These are phyloP conservation scores for Phocoena sinus DNA, from an alignment of 2,113 vertebrate species.

Conservation along the genomic window DNA sequence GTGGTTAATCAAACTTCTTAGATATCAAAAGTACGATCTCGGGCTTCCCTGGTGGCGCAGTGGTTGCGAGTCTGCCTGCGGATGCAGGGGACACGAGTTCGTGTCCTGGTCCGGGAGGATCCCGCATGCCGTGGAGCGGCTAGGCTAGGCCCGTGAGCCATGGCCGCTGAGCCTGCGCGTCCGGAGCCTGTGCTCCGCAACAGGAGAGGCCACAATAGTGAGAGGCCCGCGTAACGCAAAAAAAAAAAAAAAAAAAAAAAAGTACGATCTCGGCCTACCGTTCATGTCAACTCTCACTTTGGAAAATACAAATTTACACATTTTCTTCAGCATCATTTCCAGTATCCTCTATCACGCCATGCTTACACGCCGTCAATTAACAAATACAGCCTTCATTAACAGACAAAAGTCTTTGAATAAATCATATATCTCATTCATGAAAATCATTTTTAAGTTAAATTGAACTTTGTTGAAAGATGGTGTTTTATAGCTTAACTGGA, in stretches of 20 bases:
- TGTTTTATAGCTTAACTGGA: not conserved
- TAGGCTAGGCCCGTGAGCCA: too few relatives aligned
- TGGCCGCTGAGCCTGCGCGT: too few relatives aligned
- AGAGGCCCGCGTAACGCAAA: too few relatives aligned
- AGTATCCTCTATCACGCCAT: not conserved
- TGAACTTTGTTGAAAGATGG: not conserved
- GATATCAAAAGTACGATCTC: not conserved
- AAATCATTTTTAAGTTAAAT: not conserved
- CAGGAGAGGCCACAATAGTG: too few relatives aligned
- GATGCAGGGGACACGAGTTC: too few relatives aligned
- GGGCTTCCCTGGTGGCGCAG: too few relatives aligned
- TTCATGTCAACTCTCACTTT: not conserved
- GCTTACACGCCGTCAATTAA: not conserved
- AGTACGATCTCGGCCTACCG: not conserved
- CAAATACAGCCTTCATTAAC: not conserved
- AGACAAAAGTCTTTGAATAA: not conserved
- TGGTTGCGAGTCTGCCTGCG: too few relatives aligned
- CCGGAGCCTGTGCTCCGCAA: too few relatives aligned
- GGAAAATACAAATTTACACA: not conserved
- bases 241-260: too few relatives aligned
- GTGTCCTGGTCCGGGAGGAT: too few relatives aligned
- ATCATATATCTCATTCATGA: accelerated
- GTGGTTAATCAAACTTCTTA: not conserved
- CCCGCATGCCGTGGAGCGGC: too few relatives aligned
- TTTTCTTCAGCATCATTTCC: not conserved